A percentile compares a stretch with the other conserved stretches of the same genome.
Conservation (phyloP, 1,140 invertebrate species). For the Ganaspis sp. region DNA sequence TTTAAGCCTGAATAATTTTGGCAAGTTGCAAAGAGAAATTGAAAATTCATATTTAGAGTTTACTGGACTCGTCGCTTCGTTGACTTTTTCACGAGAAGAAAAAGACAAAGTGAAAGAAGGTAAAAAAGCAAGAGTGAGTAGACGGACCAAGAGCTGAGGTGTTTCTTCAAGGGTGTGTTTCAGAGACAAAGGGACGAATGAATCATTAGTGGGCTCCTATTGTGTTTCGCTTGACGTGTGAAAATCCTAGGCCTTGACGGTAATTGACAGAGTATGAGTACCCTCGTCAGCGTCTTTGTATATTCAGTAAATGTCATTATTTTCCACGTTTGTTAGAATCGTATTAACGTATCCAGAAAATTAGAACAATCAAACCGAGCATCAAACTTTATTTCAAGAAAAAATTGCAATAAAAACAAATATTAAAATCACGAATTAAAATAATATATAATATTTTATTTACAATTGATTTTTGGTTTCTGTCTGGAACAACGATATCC, state of each 20-base stretch:
- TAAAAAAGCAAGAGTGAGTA: slow-evolving; percentile 15
- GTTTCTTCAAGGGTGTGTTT: slow-evolving; percentile 10
- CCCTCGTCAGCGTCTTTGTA: slow-evolving; percentile 15
- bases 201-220: slow-evolving; percentile 45
- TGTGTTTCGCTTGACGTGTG: slow-evolving; percentile 41
- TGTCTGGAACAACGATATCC: too few species aligned
- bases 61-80: slow-evolving; percentile 49
- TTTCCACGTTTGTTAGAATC: background rate
- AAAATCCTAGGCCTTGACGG: slow-evolving; percentile 46
- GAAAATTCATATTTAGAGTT: slow-evolving; percentile 45
- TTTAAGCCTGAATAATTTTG: slow-evolving; percentile 64
- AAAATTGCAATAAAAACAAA: too few species aligned
- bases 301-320: slow-evolving; percentile 21
- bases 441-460: too few species aligned
- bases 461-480: too few species aligned
- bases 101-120: slow-evolving; percentile 34
- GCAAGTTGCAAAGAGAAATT: slow-evolving; percentile 43
- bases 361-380: background rate
- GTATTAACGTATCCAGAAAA: background rate
- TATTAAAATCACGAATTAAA: too few species aligned
- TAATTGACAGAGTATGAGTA: slow-evolving; percentile 32
- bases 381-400: too few species aligned
- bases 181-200: slow-evolving; percentile 38
- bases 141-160: slow-evolving; percentile 44
- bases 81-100: slow-evolving; percentile 39